Percentiles rank a stretch among this genome's conserved stretches.
phyloP scores from a whole-genome alignment of 2,113 vertebrate genomes.

The Stercorarius parasiticus region DNA sequence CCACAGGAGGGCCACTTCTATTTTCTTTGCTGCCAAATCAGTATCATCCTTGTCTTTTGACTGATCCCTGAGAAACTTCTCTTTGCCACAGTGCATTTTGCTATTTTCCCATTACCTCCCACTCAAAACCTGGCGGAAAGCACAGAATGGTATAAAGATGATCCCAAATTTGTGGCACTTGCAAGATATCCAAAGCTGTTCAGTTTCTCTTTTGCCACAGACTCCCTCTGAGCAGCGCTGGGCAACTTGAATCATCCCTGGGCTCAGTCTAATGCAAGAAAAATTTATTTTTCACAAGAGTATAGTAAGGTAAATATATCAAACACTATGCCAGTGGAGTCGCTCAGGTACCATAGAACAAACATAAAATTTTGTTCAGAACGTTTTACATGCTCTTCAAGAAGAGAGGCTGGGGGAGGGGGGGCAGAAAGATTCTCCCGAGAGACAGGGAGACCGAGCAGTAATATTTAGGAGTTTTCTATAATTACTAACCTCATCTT shows the following conservation, averaged over 20 bases:
- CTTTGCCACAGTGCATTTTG: not conserved
- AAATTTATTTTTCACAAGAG: not conserved
- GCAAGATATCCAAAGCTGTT: not conserved
- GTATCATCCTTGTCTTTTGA: not conserved
- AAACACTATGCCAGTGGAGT: not conserved
- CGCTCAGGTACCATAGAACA: not conserved
- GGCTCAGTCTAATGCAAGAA: not conserved
- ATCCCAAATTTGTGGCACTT: not conserved
- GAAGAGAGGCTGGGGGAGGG: not conserved
- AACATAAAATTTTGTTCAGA: not conserved
- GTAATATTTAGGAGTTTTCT: not conserved
- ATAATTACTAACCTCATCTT: not conserved
- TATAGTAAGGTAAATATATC: not conserved
- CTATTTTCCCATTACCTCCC: not conserved
- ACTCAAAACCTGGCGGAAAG: not conserved
- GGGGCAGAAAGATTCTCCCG: not conserved
- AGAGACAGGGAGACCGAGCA: fast-evolving
- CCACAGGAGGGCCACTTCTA: not conserved
- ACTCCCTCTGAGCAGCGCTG: not conserved
- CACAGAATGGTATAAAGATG: not conserved
- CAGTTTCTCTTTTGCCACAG: not conserved
- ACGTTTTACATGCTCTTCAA: not conserved
- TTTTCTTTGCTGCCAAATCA: not conserved
- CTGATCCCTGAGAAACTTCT: not conserved
- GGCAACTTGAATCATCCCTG: not conserved